Evolutionary conservation across 2,797 vertebrate genomes (phyloP).

Genomic region (Poecilia wingei): DNA sequence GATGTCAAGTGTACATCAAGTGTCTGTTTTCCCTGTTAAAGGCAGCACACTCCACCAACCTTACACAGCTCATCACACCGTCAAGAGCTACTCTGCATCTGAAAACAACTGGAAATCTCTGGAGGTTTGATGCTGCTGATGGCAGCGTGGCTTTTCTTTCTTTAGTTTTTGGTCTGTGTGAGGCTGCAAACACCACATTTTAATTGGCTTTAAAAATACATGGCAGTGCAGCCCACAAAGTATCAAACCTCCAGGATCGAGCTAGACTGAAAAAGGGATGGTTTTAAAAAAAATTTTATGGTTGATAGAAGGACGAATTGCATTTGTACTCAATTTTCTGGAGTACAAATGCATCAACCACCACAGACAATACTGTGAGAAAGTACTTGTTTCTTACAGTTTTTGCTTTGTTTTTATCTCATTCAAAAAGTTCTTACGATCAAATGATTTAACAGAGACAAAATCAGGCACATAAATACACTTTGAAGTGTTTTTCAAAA

Average conservation of each 20-base stretch:
- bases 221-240: conserved; percentile 3
- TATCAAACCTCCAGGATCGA: neutral
- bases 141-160: neutral
- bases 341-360: neutral
- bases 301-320: neutral
- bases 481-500: neutral
- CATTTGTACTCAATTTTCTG: neutral
- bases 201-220: neutral
- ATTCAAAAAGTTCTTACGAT: neutral
- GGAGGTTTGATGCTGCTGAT: neutral
- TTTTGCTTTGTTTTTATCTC: neutral
- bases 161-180: conserved; percentile 2
- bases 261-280: conserved; percentile 14
- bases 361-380: neutral
- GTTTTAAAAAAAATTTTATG: neutral
- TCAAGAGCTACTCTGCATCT: neutral
- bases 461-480: neutral
- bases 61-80: conserved; percentile 12
- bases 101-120: conserved; percentile 12
- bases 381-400: neutral
- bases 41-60: conserved; percentile 9
- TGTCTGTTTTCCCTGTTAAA: conserved; percentile 30
- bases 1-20: conserved; percentile 26
- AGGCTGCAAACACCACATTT: neutral
- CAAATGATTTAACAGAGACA: neutral